A percentile compares a stretch with the other conserved stretches of the same genome.
Evolutionary conservation across 1,140 invertebrate species (phyloP).

Genomic region (Lepidurus packardi): DNA sequence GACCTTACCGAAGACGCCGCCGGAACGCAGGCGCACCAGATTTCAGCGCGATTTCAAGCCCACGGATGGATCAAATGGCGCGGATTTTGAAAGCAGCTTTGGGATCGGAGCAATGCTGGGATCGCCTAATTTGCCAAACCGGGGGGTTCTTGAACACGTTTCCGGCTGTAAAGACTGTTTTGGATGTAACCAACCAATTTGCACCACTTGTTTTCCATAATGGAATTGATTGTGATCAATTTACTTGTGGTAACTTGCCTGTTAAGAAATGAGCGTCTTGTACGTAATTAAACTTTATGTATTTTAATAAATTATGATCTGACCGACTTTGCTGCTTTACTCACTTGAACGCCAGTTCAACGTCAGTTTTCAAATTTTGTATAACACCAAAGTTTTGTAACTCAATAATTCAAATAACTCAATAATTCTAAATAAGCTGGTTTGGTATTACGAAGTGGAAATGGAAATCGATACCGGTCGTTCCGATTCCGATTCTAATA

Average conservation of each 20-base stretch:
- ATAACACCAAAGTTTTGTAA: no score
- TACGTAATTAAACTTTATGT: background rate
- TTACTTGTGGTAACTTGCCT: background rate
- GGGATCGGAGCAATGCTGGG: background rate
- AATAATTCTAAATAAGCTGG: no score
- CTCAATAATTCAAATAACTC: no score
- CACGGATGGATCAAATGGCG: background rate
- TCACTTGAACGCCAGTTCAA: background rate
- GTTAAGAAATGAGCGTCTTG: background rate
- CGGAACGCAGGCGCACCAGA: background rate
- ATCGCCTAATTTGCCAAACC: background rate
- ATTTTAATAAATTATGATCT: background rate
- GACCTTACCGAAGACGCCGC: background rate
- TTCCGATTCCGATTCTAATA: no score
- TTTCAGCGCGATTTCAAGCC: background rate
- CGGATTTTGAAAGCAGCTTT: background rate
- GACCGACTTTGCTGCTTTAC: background rate
- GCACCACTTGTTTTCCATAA: background rate
- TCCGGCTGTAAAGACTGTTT: background rate
- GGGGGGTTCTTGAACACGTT: background rate
- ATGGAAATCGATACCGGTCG: no score
- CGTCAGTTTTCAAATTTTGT: background rate
- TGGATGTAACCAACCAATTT: background rate
- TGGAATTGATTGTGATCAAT: background rate
- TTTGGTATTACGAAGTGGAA: no score